These are phyloP conservation scores for Sebastes matsubarae DNA, from an alignment of 2,797 vertebrate genomes.

Conservation along the genomic window DNA sequence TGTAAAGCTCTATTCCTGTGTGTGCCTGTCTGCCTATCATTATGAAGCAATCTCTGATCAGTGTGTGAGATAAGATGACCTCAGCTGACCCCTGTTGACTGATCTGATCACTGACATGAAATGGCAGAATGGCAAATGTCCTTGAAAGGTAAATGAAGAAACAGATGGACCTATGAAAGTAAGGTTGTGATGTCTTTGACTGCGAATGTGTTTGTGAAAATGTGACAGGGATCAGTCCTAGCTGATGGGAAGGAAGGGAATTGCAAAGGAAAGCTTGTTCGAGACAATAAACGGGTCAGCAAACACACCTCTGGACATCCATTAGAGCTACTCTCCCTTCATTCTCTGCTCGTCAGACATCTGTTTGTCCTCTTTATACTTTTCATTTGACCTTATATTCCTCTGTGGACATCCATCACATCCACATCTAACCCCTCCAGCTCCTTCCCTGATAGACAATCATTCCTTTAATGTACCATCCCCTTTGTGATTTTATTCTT, in stretches of 20 bases:
- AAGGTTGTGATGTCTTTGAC: background rate
- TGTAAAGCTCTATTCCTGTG: background rate
- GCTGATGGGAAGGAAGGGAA: background rate
- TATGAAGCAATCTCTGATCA: background rate
- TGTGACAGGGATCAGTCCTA: background rate
- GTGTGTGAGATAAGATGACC: background rate
- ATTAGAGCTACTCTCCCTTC: background rate
- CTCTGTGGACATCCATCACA: background rate
- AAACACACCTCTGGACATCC: background rate
- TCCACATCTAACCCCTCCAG: background rate
- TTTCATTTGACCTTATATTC: slow-evolving; percentile 26
- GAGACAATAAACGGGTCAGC: background rate
- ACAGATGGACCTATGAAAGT: background rate
- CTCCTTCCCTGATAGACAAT: slow-evolving; percentile 1
- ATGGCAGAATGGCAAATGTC: background rate
- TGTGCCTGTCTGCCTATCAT: too few species aligned
- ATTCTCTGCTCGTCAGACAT: slow-evolving; percentile 9
- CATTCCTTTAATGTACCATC: background rate
- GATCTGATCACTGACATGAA: background rate
- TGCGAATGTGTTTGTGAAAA: background rate
- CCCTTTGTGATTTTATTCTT: background rate
- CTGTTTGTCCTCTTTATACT: background rate
- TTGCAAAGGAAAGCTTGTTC: background rate
- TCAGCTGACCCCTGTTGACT: background rate
- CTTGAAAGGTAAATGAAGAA: background rate